These are phyloP conservation scores for Bubo blakistoni DNA, from an alignment of 2,113 vertebrate species.

Conservation along the genomic window DNA sequence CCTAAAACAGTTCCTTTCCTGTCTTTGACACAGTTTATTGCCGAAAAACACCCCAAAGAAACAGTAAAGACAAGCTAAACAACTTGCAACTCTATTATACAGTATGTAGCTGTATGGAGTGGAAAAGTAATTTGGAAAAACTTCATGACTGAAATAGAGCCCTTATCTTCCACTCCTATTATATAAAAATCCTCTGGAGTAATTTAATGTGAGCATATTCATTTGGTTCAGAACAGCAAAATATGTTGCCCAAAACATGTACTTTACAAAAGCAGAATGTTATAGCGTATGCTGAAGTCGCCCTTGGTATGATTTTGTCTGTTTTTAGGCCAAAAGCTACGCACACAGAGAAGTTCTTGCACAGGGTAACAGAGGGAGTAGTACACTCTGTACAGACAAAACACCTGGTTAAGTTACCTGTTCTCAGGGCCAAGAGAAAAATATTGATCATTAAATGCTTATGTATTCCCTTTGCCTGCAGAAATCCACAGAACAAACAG, in stretches of 20 bases:
- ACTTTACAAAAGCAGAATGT: not conserved
- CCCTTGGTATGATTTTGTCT: not conserved
- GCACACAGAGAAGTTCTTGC: not conserved
- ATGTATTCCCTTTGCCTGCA: not conserved
- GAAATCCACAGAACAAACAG: not conserved
- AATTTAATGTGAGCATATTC: not conserved
- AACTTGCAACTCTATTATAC: not conserved
- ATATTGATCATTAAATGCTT: not conserved
- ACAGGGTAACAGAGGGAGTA: not conserved
- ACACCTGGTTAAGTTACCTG: not conserved
- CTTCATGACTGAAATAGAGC: not conserved
- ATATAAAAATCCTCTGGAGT: not conserved
- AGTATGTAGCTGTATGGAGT: not conserved
- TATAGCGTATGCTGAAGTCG: not conserved
- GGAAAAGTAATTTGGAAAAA: not conserved
- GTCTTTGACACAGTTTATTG: not conserved
- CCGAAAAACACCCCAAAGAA: not conserved
- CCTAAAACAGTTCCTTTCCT: not conserved
- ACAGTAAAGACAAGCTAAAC: not conserved
- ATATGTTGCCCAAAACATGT: not conserved
- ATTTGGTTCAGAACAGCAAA: not conserved
- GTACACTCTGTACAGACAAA: not conserved
- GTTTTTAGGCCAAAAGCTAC: not conserved
- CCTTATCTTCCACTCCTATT: not conserved
- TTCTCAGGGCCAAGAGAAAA: not conserved